These are phyloP conservation scores for Drosophila ohnishii DNA, from an alignment of 1,140 invertebrate genomes.

Conservation along the genomic window DNA sequence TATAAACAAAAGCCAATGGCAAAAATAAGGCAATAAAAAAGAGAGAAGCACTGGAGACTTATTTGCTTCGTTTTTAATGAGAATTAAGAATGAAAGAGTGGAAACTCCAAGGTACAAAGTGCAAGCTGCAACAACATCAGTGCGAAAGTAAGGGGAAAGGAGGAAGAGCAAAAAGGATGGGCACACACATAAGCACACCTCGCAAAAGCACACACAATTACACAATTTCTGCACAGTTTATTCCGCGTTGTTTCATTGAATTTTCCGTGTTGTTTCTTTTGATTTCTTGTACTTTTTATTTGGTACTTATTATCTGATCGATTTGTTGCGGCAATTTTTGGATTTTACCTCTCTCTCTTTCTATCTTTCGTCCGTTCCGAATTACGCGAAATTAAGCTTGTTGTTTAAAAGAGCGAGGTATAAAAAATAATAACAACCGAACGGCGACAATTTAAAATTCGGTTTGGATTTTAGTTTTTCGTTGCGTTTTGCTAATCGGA, in stretches of 20 bases:
- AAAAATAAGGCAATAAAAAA: constrained; percentile 22
- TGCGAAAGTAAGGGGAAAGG: constrained; percentile 62
- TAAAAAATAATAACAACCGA: constrained; percentile 23
- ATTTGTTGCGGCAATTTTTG: constrained; percentile 53
- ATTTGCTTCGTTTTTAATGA: constrained; percentile 53
- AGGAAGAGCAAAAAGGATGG: constrained; percentile 62
- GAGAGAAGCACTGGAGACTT: constrained; percentile 30
- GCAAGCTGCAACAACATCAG: constrained; percentile 54
- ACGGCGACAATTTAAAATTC: constrained; percentile 29
- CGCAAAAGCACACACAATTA: constrained; percentile 20
- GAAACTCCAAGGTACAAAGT: constrained; percentile 76
- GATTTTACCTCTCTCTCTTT: background rate
- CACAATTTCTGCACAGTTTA: constrained; percentile 24
- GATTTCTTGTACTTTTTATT: constrained; percentile 19
- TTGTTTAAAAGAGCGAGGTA: background rate
- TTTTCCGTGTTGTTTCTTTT: constrained; percentile 11
- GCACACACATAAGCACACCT: constrained; percentile 39
- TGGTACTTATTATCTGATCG: constrained; percentile 51
- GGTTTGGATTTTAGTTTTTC: constrained; percentile 45
- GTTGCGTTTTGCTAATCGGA: constrained; percentile 63
- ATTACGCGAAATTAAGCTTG: constrained; percentile 21
- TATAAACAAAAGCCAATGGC: constrained; percentile 50
- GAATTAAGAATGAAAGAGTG: constrained; percentile 50
- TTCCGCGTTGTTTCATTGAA: constrained; percentile 18
- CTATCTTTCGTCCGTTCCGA: background rate